Percentiles rank a stretch among this genome's conserved stretches.
Evolutionary conservation across 2,888 invertebrate genomes (phyloP).

Genomic region (Desoria tigrina): DNA sequence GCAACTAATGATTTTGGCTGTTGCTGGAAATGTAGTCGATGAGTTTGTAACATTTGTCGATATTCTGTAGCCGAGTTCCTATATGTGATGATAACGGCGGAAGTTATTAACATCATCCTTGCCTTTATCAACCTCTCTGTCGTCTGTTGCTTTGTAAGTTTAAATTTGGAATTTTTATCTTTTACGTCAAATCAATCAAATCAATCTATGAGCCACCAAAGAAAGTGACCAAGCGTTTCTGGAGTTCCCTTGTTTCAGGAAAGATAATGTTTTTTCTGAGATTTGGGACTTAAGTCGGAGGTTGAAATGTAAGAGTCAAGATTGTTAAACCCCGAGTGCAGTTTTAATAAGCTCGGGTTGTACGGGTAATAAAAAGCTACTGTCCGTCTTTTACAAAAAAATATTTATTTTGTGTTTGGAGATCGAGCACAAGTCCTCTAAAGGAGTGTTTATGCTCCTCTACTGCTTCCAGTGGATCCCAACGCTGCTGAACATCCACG

Average conservation of each 20-base stretch:
- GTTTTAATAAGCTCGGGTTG: no score
- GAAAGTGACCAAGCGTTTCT: no score
- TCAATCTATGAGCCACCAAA: no score
- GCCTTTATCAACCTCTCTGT: background rate
- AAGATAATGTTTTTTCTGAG: no score
- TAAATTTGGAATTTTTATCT: background rate
- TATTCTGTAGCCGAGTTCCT: slow-evolving; percentile 2
- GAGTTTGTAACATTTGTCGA: no score
- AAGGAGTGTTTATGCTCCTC: slow-evolving; percentile 3
- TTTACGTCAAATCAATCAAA: no score
- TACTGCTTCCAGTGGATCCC: slow-evolving; percentile 9
- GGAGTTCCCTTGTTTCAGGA: no score
- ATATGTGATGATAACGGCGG: background rate
- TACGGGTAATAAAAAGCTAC: no score
- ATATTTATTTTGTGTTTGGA: background rate
- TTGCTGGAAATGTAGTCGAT: no score
- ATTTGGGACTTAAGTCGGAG: no score
- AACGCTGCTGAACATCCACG: slow-evolving; percentile 4
- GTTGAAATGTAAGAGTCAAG: no score
- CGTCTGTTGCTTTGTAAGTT: slow-evolving; percentile 19
- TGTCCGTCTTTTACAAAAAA: background rate
- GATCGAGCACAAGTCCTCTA: slow-evolving; percentile 9
- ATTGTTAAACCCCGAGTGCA: no score
- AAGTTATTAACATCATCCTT: slow-evolving; percentile 3
- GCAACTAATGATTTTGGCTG: background rate